A percentile compares a stretch with the other conserved stretches of the same genome.
Evolutionary conservation across 1,140 invertebrate species (phyloP).

Genomic region (Eueides isabella): DNA sequence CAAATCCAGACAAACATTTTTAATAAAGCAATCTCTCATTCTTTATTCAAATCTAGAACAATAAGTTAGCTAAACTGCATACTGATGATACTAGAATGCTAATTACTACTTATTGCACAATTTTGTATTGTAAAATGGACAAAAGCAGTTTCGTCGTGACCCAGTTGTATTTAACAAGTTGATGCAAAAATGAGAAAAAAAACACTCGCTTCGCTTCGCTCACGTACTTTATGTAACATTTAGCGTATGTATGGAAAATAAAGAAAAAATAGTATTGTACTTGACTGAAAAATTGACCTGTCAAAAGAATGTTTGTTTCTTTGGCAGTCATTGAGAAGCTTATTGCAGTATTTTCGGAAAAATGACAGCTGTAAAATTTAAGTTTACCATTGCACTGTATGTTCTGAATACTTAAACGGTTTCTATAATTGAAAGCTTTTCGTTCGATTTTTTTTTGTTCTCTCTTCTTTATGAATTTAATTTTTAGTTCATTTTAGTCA

Average conservation of each 20-base stretch:
- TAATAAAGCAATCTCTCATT: neutral
- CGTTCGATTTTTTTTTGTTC: too few relatives aligned
- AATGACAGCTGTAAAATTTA: too few relatives aligned
- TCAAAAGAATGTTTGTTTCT: neutral
- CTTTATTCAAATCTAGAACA: constrained; percentile 45
- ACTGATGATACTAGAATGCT: constrained; percentile 44
- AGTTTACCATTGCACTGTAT: too few relatives aligned
- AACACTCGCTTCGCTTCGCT: constrained; percentile 16
- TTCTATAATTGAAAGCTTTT: too few relatives aligned
- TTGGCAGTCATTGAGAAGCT: neutral
- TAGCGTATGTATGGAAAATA: neutral
- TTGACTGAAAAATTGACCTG: neutral
- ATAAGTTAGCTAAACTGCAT: constrained; percentile 42
- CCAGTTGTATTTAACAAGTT: constrained; percentile 37
- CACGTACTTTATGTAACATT: neutral
- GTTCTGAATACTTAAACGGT: too few relatives aligned
- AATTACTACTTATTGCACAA: constrained; percentile 41
- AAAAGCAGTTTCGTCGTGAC: constrained; percentile 43
- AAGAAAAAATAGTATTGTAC: neutral
- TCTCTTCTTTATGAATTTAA: too few relatives aligned
- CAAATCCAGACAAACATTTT: neutral
- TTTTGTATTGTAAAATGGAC: constrained; percentile 43
- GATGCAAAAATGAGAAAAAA: constrained; percentile 30
- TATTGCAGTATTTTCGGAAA: constrained; percentile 6
- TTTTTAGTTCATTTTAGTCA: too few relatives aligned